Percentiles rank a stretch among this genome's conserved stretches.
Evolutionary conservation across 2,797 vertebrate species (phyloP).

Genomic region (Dendrocincla fuliginosa): DNA sequence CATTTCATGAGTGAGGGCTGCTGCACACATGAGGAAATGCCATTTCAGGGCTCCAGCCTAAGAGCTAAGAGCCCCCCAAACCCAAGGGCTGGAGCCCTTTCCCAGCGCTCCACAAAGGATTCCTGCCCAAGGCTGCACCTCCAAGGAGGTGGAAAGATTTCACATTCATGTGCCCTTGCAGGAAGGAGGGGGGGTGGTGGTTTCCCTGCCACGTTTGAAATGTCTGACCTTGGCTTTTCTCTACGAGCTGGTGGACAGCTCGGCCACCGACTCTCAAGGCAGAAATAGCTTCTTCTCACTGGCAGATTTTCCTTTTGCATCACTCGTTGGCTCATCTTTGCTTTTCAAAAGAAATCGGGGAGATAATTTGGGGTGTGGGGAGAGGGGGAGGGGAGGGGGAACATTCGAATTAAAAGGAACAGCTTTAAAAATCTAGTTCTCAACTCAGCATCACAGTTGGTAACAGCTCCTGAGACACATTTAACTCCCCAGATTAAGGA

Average conservation of each 20-base stretch:
- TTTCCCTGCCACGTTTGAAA: conserved; percentile 3
- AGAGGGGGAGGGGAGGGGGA: neutral
- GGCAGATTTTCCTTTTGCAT: neutral
- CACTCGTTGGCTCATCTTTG: conserved; percentile 15
- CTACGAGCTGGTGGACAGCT: conserved; percentile 9
- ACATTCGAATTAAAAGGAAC: neutral
- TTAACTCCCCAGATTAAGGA: conserved; percentile 66
- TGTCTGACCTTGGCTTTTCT: conserved; percentile 39
- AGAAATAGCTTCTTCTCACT: neutral
- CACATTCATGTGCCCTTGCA: neutral
- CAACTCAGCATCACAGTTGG: neutral
- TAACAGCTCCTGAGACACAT: conserved; percentile 18
- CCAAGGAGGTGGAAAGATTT: neutral
- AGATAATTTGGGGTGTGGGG: neutral
- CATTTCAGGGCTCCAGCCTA: conserved; percentile 29
- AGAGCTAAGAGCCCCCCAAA: neutral
- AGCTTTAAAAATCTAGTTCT: conserved; percentile 14
- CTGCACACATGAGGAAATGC: conserved; percentile 63
- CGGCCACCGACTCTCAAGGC: neutral
- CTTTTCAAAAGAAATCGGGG: neutral
- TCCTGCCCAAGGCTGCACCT: neutral
- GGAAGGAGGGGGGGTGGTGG: conserved; percentile 12
- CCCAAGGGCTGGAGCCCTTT: neutral
- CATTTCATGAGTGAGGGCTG: conserved; percentile 63
- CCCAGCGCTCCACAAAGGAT: neutral